Evolutionary conservation across 1,140 invertebrate genomes (phyloP), one percentile per base, ranked within the genome.

Genomic region (Octopus sinensis): DNA sequence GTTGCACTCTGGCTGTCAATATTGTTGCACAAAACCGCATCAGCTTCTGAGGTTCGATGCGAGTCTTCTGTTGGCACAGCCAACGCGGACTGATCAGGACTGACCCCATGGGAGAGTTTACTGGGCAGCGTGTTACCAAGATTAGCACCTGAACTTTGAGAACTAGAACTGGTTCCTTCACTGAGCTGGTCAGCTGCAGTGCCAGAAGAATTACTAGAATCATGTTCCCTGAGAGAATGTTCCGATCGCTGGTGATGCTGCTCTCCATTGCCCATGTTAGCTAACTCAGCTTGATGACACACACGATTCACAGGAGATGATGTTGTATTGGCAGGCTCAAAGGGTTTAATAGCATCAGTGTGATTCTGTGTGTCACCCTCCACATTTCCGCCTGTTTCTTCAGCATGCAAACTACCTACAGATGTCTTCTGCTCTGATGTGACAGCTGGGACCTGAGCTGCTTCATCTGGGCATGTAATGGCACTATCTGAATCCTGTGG

Each of bases 211-310:
- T 43, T 43, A 43, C 30, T 43, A 73, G 68, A n/a, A 23, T 73
- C 68, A 73, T 23, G 7, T 73, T 73, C 68, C 68, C 68, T 73
- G 68, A 73, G 68, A 73, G 68, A 73, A 73, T 73, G 68, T 73
- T 73, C 68, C 13, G 13, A 73, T 23, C 5, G 30, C 7, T 9
- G 13, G 30, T 73, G 68, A 6, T 13, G 68, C 68, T 73, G 68
- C 68, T 73, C 30, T 9, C 68, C 68, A 23, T 73, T 73, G 13
- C 68, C 68, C 68, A 73, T n/a, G 68, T 23, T 73, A n/a, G 6
- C 68, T n/a, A 23, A 23, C 68, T 13, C 13, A 23, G 68, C 17
- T 73, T 43, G 1, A 43, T 43, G 30, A 43, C 30, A 43, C 30
- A 43, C 30, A 43, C 30, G 30, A 43, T 43, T 43, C 30, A 43